Conservation (phyloP, 2,797 vertebrate genomes). For the Lacerta agilis region DNA sequence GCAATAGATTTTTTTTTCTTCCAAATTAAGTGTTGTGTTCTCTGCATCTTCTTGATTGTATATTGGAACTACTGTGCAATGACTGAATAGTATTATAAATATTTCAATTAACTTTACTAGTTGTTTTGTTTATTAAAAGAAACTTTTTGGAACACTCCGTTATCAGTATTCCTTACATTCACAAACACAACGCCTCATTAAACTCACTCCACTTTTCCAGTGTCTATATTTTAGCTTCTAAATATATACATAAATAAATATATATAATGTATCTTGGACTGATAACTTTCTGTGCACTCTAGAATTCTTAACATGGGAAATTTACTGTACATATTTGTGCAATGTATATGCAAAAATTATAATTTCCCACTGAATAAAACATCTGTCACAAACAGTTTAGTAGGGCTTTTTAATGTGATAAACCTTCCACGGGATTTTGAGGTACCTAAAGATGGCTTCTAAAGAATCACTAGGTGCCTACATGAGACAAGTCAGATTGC, state of each 20-base stretch:
- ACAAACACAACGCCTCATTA: conserved; percentile 65
- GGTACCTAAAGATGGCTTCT: background rate
- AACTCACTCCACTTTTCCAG: conserved; percentile 67
- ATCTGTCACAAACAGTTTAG: conserved; percentile 66
- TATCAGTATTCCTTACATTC: conserved; percentile 81
- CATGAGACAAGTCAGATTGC: background rate
- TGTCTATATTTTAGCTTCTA: conserved; percentile 80
- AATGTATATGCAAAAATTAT: conserved; percentile 89
- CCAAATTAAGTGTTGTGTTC: conserved; percentile 80
- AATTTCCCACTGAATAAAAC: conserved; percentile 91
- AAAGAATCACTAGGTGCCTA: background rate
- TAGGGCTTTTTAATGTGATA: conserved; percentile 38
- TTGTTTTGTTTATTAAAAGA: conserved; percentile 85
- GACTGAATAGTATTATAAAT: conserved; percentile 84
- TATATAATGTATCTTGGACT: conserved; percentile 68
- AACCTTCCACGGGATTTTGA: background rate
- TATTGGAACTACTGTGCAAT: conserved; percentile 85
- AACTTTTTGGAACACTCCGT: conserved; percentile 83
- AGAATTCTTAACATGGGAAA: conserved; percentile 79
- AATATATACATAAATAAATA: conserved; percentile 60
- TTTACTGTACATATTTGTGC: conserved; percentile 94
- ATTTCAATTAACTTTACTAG: conserved; percentile 83
- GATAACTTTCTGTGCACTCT: conserved; percentile 79
- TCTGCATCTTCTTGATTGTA: conserved; percentile 82
- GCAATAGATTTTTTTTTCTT: conserved; percentile 74